These are phyloP conservation scores for Nemotelus nigrinus DNA, from an alignment of 2,888 invertebrate species.

Conservation along the genomic window DNA sequence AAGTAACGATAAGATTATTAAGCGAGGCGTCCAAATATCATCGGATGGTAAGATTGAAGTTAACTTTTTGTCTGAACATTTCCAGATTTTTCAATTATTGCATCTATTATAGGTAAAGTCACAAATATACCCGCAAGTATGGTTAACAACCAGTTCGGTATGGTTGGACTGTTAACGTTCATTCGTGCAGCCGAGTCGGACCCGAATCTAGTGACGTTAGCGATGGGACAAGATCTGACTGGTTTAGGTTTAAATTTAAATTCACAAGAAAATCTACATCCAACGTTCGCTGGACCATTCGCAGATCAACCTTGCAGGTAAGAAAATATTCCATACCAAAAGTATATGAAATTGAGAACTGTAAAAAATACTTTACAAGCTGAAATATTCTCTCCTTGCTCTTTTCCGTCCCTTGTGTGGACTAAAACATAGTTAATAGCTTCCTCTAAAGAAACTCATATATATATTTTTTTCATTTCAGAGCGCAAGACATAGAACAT, in stretches of 20 bases:
- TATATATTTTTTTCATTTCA: conserved; percentile 58
- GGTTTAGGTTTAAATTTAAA: conserved; percentile 98
- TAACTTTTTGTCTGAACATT: conserved; percentile 46
- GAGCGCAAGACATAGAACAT: conserved; percentile 98
- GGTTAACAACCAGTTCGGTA: conserved; percentile 99
- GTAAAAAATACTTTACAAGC: too few relatives aligned
- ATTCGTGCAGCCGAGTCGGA: conserved; percentile 98
- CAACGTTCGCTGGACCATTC: conserved; percentile 99
- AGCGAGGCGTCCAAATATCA: conserved; percentile 93
- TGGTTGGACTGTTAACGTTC: conserved; percentile 97
- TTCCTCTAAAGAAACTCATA: too few relatives aligned
- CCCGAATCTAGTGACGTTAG: conserved; percentile 94
- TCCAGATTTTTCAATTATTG: conserved; percentile 8
- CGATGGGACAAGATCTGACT: conserved; percentile 97
- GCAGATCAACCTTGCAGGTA: conserved; percentile 92
- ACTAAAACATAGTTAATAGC: too few relatives aligned
- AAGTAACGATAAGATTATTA: conserved; percentile 68
- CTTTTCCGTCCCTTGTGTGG: too few relatives aligned
- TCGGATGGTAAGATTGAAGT: conserved; percentile 77
- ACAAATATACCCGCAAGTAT: conserved; percentile 98
- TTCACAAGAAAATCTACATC: conserved; percentile 97
- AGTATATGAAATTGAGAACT: too few relatives aligned
- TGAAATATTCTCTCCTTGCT: too few relatives aligned
- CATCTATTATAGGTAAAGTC: conserved; percentile 79
- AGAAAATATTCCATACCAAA: not conserved